Conservation (phyloP, 2,797 vertebrate genomes). For the Vireo griseus region DNA sequence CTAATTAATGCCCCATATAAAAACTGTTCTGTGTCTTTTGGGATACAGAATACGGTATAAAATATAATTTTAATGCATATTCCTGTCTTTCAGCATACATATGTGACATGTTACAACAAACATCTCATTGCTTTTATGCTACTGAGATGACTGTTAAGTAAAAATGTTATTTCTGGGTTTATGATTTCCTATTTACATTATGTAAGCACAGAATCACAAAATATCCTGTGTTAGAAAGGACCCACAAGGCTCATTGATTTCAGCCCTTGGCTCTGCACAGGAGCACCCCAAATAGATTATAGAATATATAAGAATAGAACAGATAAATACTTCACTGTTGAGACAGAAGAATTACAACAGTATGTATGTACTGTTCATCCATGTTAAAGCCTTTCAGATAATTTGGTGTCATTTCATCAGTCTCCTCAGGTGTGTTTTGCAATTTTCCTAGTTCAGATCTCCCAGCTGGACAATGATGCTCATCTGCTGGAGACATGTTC, state of each 20-base stretch:
- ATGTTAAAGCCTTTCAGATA: background rate
- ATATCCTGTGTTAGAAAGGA: background rate
- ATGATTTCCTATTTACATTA: background rate
- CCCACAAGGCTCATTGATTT: background rate
- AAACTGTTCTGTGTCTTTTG: background rate
- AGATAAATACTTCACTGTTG: background rate
- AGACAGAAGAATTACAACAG: background rate
- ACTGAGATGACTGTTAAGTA: background rate
- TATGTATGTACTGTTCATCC: background rate
- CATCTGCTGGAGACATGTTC: background rate
- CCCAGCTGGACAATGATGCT: background rate
- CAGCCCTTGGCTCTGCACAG: background rate
- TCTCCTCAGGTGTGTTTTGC: background rate
- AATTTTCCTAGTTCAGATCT: background rate
- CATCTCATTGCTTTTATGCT: background rate
- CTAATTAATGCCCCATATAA: background rate
- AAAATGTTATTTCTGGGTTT: background rate
- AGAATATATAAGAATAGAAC: background rate
- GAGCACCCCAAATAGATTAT: background rate
- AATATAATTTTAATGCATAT: background rate
- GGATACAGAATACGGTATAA: background rate
- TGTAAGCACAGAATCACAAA: background rate
- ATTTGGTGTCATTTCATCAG: background rate
- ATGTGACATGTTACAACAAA: background rate
- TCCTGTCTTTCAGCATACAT: background rate